Evolutionary conservation across 2,888 invertebrate species (phyloP).

Genomic region (Drosophila atripex): DNA sequence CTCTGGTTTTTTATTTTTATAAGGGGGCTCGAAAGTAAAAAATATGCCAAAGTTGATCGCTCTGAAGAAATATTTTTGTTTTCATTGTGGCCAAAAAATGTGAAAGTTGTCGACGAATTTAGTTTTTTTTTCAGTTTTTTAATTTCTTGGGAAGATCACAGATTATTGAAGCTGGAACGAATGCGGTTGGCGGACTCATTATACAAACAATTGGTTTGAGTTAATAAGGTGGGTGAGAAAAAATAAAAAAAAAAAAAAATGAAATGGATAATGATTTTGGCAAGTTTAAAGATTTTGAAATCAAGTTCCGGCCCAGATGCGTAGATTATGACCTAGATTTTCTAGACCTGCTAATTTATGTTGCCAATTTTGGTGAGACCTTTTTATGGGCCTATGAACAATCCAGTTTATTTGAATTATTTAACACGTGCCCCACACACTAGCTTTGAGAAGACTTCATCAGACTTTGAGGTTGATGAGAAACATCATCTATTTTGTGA

Average conservation of each 20-base stretch:
- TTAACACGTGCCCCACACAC: constrained; percentile 10
- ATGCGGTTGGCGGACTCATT: constrained; percentile 42
- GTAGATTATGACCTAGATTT: constrained; percentile 1
- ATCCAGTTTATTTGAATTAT: background rate
- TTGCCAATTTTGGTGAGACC: background rate
- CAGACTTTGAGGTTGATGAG: background rate
- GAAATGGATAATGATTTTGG: constrained; percentile 1
- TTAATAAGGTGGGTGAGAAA: constrained; percentile 29
- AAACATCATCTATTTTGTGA: background rate
- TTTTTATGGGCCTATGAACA: background rate
- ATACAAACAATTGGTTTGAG: constrained; percentile 36
- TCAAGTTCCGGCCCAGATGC: background rate
- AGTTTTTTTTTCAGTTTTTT: constrained; percentile 12
- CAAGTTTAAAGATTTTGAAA: background rate
- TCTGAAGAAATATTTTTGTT: constrained; percentile 33
- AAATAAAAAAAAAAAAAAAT: background rate
- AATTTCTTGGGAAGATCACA: constrained; percentile 41
- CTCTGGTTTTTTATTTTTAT: constrained; percentile 16
- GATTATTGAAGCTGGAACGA: constrained; percentile 38
- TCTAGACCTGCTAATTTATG: constrained; percentile 1
- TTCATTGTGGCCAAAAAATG: constrained; percentile 46
- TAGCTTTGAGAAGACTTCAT: no score
- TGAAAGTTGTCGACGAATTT: constrained; percentile 49
- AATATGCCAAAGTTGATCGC: constrained; percentile 55
- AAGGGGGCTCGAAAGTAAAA: constrained; percentile 25